Evolutionary conservation across 2,113 vertebrate genomes (phyloP).

Genomic region (Chaetodon auriga): DNA sequence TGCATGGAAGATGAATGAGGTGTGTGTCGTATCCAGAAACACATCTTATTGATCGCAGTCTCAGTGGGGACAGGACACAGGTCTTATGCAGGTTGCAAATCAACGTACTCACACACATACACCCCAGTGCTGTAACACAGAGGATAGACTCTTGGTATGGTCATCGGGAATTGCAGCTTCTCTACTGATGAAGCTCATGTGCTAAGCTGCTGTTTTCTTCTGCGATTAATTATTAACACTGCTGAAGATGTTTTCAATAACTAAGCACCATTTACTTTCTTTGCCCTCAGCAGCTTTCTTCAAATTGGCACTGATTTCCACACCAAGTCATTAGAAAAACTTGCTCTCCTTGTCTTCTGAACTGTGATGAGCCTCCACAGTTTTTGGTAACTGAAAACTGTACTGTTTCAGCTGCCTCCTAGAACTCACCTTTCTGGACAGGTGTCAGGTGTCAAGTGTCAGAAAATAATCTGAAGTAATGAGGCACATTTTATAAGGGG

Average conservation of each 20-base stretch:
- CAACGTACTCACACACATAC: conserved; percentile 7
- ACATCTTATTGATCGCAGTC: conserved; percentile 57
- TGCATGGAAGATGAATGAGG: conserved; percentile 70
- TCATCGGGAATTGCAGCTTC: conserved; percentile 22
- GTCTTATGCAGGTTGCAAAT: conserved; percentile 48
- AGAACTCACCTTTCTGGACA: neutral
- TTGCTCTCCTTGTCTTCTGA: neutral
- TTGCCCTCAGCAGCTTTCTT: conserved; percentile 7
- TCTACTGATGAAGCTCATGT: conserved; percentile 3
- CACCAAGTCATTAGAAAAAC: neutral
- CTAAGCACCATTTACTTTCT: neutral
- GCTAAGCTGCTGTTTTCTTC: conserved; percentile 42
- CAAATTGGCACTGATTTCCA: neutral
- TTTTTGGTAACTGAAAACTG: neutral
- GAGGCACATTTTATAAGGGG: neutral
- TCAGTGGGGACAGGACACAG: conserved; percentile 28
- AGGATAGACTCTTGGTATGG: conserved; percentile 9
- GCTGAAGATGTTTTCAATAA: conserved; percentile 35
- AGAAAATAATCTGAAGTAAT: neutral
- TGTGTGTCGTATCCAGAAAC: conserved; percentile 54
- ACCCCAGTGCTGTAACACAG: neutral
- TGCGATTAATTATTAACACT: conserved; percentile 50
- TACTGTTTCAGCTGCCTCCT: neutral
- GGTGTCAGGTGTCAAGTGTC: neutral
- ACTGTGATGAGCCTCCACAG: neutral